A percentile compares a stretch with the other conserved stretches of the same genome.
Evolutionary conservation across 92 coral and sea anemone genomes (phyloP).

Genomic region (Virgularia gustaviana): DNA sequence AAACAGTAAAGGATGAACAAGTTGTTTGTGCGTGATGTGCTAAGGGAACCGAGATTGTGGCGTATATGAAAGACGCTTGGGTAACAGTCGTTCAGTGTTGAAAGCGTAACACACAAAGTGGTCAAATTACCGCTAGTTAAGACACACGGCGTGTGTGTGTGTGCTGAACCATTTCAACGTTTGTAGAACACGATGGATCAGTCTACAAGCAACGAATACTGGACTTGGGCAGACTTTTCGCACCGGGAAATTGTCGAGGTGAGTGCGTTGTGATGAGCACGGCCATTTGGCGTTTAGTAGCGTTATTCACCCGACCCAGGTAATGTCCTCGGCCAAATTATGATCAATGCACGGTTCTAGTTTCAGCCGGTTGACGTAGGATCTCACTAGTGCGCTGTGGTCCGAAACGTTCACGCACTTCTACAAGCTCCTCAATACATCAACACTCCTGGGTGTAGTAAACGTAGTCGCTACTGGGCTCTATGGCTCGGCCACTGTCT

Average conservation of each 20-base stretch:
- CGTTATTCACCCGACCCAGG: no score
- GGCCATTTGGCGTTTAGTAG: constrained; percentile 21
- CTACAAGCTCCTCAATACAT: neutral
- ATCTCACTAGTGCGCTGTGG: constrained; percentile 1
- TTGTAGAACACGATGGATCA: constrained; percentile 11
- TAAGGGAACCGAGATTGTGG: constrained; percentile 2
- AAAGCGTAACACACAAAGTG: constrained; percentile 16
- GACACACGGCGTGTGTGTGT: constrained; percentile 12
- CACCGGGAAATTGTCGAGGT: constrained; percentile 73
- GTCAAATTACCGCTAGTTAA: constrained; percentile 36
- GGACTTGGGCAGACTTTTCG: constrained; percentile 61
- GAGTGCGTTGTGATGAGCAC: constrained; percentile 1
- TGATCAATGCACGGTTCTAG: constrained; percentile 32
- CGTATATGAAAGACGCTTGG: constrained; percentile 21
- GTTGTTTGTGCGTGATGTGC: neutral
- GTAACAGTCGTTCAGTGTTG: constrained; percentile 19
- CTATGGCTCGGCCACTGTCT: no score
- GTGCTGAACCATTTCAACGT: neutral
- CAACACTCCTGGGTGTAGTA: no score
- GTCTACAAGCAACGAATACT: constrained; percentile 12
- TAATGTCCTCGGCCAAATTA: no score
- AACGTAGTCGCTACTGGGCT: no score
- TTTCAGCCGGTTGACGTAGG: constrained; percentile 16
- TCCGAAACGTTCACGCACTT: neutral
- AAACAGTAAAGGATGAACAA: constrained; percentile 20